phyloP scores from a whole-genome alignment of 2,797 vertebrate genomes.

The Cirrhinus mrigala region DNA sequence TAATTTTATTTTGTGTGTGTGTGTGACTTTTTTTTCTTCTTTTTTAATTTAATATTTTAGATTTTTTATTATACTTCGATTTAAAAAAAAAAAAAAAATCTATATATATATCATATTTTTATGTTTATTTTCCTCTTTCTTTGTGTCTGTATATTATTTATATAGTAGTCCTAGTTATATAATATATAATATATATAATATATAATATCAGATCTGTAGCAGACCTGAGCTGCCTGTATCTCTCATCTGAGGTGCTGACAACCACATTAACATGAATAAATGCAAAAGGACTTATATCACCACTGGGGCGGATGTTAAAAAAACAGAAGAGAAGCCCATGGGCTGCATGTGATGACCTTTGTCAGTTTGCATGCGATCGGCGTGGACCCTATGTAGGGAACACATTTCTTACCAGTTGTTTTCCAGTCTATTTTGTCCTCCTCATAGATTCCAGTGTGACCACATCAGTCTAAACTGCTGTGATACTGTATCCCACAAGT shows the following conservation, averaged over 20 bases:
- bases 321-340: constrained; percentile 1
- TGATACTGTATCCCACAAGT: constrained; percentile 63
- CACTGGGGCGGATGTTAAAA: neutral
- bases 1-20: no score
- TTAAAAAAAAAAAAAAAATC: no score
- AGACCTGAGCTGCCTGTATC: constrained; percentile 30
- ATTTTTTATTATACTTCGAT: neutral
- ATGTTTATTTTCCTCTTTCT: no score
- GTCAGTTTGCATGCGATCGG: neutral
- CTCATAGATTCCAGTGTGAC: constrained; percentile 32
- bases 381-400: constrained; percentile 25
- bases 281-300: constrained; percentile 31
- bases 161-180: neutral
- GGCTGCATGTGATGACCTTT: constrained; percentile 22
- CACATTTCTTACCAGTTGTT: neutral
- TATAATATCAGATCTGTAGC: neutral
- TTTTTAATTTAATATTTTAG: neutral
- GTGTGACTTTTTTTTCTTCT: neutral
- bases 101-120: no score
- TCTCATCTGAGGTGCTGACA: constrained; percentile 69
- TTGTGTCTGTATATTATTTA: neutral
- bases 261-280: constrained; percentile 68
- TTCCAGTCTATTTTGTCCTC: no score
- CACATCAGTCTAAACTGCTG: constrained; percentile 65
- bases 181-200: no score